Evolutionary conservation across 2,113 vertebrate species (phyloP).

Genomic region (Eonycteris spelaea): DNA sequence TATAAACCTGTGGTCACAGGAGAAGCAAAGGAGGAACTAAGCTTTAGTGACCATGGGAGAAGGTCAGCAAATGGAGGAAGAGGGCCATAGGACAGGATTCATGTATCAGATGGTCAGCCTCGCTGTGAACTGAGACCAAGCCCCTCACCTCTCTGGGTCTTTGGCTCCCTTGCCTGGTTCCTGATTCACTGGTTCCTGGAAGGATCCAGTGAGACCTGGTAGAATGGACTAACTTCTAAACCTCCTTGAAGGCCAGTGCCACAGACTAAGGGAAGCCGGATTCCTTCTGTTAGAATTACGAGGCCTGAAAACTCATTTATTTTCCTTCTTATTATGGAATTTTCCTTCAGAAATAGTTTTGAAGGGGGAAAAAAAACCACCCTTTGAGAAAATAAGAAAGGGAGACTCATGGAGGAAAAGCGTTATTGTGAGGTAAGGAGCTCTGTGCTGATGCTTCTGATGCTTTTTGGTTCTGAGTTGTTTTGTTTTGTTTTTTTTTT

Average conservation of each 20-base stretch:
- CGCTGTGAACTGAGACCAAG: neutral
- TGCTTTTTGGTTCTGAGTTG: no score
- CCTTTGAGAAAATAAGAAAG: neutral
- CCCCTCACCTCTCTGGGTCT: neutral
- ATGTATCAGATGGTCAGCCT: neutral
- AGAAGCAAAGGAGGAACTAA: neutral
- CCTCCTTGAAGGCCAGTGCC: neutral
- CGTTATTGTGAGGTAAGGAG: neutral
- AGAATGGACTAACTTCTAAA: neutral
- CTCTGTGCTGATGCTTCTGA: slow-evolving; percentile 13
- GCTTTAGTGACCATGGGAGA: neutral
- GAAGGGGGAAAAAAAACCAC: neutral
- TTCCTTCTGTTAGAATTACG: neutral
- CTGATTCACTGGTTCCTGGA: no score
- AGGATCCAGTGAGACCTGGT: neutral
- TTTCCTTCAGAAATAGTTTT: slow-evolving; percentile 25
- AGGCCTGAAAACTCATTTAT: neutral
- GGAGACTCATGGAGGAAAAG: neutral
- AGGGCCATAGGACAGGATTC: neutral
- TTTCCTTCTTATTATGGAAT: neutral
- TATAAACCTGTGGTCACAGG: neutral
- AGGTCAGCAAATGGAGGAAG: neutral
- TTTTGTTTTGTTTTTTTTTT: slow-evolving; percentile 16
- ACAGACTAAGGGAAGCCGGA: neutral
- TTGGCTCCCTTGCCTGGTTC: neutral